phyloP scores from a whole-genome alignment of 2,113 vertebrate genomes.

The Nothocercus nigrocapillus region DNA sequence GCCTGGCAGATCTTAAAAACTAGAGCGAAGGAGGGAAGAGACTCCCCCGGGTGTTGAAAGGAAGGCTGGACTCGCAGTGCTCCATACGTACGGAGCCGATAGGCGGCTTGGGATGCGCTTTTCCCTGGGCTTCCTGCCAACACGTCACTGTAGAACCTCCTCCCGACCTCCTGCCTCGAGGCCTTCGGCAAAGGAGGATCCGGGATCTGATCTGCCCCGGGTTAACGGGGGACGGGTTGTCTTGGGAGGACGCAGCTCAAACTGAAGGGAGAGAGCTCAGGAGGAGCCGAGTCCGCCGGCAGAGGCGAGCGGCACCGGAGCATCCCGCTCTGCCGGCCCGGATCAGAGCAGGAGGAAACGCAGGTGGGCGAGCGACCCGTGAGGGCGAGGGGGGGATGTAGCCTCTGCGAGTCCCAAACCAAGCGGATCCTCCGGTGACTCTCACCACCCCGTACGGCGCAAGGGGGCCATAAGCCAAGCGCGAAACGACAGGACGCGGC shows the following conservation, averaged over 20 bases:
- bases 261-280: rapidly evolving
- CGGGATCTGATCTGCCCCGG: background rate
- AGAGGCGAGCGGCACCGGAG: rapidly evolving
- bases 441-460: background rate
- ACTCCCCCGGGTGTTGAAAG: background rate
- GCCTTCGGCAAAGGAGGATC: too few species aligned
- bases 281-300: background rate
- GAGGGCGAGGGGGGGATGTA: background rate
- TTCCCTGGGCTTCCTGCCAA: background rate
- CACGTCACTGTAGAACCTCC: too few species aligned
- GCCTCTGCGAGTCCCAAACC: rapidly evolving
- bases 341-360: background rate
- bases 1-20: background rate
- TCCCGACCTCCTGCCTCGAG: background rate
- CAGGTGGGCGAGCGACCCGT: rapidly evolving
- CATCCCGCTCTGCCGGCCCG: background rate
- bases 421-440: background rate
- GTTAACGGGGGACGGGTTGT: background rate
- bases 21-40: rapidly evolving
- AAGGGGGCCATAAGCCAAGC: rapidly evolving
- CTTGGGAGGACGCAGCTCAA: background rate
- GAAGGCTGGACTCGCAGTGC: background rate
- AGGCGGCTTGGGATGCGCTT: rapidly evolving
- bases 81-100: rapidly evolving
- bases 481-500: too few species aligned